Percentiles rank a stretch among this genome's conserved stretches.
Evolutionary conservation across 2,888 invertebrate species (phyloP).

Genomic region (Eustalomyia histrio): DNA sequence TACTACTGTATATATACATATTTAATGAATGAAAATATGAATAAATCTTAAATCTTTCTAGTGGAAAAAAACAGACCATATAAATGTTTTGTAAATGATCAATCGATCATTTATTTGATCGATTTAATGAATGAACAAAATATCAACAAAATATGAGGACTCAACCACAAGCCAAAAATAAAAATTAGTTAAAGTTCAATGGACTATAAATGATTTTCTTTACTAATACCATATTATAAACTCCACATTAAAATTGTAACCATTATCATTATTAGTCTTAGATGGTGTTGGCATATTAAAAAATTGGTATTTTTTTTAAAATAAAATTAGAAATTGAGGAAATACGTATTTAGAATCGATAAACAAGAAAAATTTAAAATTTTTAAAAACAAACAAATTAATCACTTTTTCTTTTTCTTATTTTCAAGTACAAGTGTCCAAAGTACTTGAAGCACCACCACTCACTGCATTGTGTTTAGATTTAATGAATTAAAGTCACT

Average conservation of each 20-base stretch:
- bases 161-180: background rate
- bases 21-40: conserved; percentile 15
- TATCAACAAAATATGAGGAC: background rate
- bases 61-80: background rate
- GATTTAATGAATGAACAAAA: conserved; percentile 41
- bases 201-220: conserved; percentile 34
- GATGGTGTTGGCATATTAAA: background rate
- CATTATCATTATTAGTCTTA: background rate
- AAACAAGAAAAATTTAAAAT: background rate
- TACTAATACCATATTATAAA: background rate
- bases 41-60: conserved; percentile 13
- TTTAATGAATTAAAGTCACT: conserved; percentile 51
- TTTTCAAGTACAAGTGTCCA: background rate
- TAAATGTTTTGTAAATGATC: conserved; percentile 25
- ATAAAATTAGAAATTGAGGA: background rate
- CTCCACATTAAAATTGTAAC: background rate
- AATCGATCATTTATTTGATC: conserved; percentile 47
- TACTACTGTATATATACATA: background rate
- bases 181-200: conserved; percentile 35
- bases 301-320: too few relatives aligned
- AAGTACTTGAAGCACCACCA: background rate
- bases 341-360: background rate
- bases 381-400: background rate
- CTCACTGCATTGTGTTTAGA: conserved; percentile 11
- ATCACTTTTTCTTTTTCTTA: background rate